Base-by-base conservation (phyloP, 2,888 invertebrate genomes). In the Lasiommata megera region DNA sequence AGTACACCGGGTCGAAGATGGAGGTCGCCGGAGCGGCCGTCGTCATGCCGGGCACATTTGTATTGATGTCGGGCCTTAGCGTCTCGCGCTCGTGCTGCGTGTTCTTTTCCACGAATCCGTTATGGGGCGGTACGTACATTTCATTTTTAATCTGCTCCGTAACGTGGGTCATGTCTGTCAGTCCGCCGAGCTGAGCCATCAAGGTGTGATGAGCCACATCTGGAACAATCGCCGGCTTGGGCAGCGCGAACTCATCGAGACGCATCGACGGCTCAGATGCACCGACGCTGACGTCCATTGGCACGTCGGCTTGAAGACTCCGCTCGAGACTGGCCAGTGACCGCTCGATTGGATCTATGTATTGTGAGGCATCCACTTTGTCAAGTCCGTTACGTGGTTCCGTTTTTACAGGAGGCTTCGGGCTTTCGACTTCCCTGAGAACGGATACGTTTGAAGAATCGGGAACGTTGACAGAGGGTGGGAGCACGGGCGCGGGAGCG, bases 281-380 rank as follows among this genome's bases (percentile, higher is more conserved):
- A 56, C 91, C 88, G 48, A 91, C 85, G 63, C 84, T 89, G 31
- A 90, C 88, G 61, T 92, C 89, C 73, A 92, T 91, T 56, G 93
- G 93, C 61, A 91, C 88, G 53, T 92, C 92, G 53, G 85, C 92
- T 68, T 92, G 93, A 40, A 92, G 84, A 64, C 92, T 92, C 50
- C 94, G 92, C 80, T 95, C 95, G 66, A 95, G 84, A 68, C 93
- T 94, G 47, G 94, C 94, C 70, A 95, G 85, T 54, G 94, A 94
- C 67, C 94, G 93, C 80, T 95, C 95, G 69, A 95, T 90, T 16
- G 94, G 94, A 79, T 95, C 94, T 57, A 94, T 93, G 69, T 85
- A 89, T 61, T 86, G 90, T 17, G 88, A 87, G 6, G 86, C 63
- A 60, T 89, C 89, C 1, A 84, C 71, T 64, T 87, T 89, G 57